Evolutionary conservation across 2,888 invertebrate species (phyloP).

Genomic region (Amiota communis): DNA sequence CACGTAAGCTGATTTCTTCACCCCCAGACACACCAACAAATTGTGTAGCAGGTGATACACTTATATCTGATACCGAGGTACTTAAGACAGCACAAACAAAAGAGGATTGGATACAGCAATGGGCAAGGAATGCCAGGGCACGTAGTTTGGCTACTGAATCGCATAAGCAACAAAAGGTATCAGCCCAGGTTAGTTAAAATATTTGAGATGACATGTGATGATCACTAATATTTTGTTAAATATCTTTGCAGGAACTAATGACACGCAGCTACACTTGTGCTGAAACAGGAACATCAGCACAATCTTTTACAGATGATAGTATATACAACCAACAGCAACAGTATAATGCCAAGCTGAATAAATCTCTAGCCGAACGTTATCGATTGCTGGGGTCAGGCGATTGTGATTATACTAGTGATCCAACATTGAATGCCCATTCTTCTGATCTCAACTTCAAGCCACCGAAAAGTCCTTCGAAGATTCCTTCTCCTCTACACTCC

Average conservation of each 20-base stretch:
- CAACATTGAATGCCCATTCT: conserved; percentile 59
- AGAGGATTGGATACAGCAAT: conserved; percentile 78
- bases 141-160: conserved; percentile 69
- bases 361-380: conserved; percentile 66
- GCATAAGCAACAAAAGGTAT: conserved; percentile 44
- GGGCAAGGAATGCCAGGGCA: conserved; percentile 77
- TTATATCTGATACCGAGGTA: conserved; percentile 62
- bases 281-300: conserved; percentile 55
- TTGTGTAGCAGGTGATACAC: conserved; percentile 33
- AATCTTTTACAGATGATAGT: conserved; percentile 69
- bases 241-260: conserved; percentile 61
- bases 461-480: conserved; percentile 79
- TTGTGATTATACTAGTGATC: conserved; percentile 72
- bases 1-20: conserved; percentile 51
- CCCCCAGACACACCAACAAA: conserved; percentile 65
- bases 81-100: conserved; percentile 71
- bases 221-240: background rate
- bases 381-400: conserved; percentile 66
- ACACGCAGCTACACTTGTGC: conserved; percentile 72
- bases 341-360: conserved; percentile 60
- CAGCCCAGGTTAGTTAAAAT: conserved; percentile 17
- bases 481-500: conserved; percentile 85
- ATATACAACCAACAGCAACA: conserved; percentile 60
- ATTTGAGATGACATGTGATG: background rate
- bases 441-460: conserved; percentile 61